phyloP scores from a whole-genome alignment of 1,140 invertebrate species.

The Kradibia gibbosae region DNA sequence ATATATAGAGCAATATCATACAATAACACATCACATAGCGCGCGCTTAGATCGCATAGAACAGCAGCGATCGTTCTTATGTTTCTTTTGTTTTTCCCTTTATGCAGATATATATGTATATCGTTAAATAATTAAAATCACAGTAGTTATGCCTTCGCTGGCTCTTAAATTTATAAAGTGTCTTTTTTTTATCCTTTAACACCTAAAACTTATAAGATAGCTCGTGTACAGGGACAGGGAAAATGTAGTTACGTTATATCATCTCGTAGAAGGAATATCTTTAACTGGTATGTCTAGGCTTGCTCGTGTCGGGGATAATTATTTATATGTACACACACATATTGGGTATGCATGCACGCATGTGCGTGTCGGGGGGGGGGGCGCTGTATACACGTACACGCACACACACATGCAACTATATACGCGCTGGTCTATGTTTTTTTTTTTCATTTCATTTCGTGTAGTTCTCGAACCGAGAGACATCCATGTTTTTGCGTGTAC shows the following conservation, averaged over 20 bases:
- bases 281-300: slow-evolving; percentile 50
- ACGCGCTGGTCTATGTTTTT: no score
- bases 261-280: slow-evolving; percentile 43
- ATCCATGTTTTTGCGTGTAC: no score
- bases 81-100: slow-evolving; percentile 60
- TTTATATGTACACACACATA: no score
- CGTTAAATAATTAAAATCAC: slow-evolving; percentile 75
- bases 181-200: slow-evolving; percentile 56
- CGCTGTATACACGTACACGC: no score
- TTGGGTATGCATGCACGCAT: no score
- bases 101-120: slow-evolving; percentile 69
- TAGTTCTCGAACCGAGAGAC: no score
- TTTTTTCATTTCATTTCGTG: no score
- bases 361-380: no score
- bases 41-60: slow-evolving; percentile 54
- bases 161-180: slow-evolving; percentile 71
- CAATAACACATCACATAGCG: slow-evolving; percentile 74
- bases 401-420: no score
- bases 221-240: slow-evolving; percentile 63
- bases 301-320: no score
- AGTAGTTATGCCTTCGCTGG: slow-evolving; percentile 73
- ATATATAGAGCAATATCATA: slow-evolving; percentile 72
- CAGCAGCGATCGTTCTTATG: slow-evolving; percentile 61
- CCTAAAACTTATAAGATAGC: slow-evolving; percentile 69
- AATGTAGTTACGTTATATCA: slow-evolving; percentile 47